These are phyloP conservation scores for Labeo calbasu DNA, from an alignment of 2,797 vertebrate species.

Conservation along the genomic window DNA sequence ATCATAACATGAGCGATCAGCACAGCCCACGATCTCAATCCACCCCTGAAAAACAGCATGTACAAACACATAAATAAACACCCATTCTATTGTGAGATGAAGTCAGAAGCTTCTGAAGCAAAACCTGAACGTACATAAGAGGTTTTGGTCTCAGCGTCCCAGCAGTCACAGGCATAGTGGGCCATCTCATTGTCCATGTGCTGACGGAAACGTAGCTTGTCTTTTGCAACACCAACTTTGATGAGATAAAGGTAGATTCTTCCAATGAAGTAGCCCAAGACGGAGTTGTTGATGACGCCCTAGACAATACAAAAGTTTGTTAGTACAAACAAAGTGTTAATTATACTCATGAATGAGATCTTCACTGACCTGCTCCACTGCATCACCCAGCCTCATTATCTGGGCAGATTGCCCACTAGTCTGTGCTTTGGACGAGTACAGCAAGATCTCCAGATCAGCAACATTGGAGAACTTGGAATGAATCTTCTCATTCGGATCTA, in stretches of 20 bases:
- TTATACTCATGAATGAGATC: not conserved
- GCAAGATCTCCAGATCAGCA: constrained; percentile 85
- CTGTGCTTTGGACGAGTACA: constrained; percentile 96
- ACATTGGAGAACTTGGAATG: constrained; percentile 92
- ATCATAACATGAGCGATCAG: constrained; percentile 96
- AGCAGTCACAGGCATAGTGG: constrained; percentile 98
- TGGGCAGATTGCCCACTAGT: constrained; percentile 95
- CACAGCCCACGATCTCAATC: constrained; percentile 98
- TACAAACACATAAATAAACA: not conserved
- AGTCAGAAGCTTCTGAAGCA: not conserved
- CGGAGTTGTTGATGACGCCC: constrained; percentile 98
- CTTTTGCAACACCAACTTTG: constrained; percentile 92
- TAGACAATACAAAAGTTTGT: constrained; percentile 60
- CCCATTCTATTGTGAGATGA: not conserved
- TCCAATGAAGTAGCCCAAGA: constrained; percentile 97
- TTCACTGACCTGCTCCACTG: constrained; percentile 88
- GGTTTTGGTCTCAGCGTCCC: constrained; percentile 98
- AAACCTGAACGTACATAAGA: constrained; percentile 85
- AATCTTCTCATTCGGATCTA: constrained; percentile 93
- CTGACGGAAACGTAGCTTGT: constrained; percentile 97
- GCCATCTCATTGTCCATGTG: constrained; percentile 99
- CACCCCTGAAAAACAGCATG: constrained; percentile 83
- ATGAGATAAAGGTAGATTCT: constrained; percentile 98
- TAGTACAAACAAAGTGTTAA: not conserved
- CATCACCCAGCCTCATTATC: constrained; percentile 90